These are phyloP conservation scores for Cygnus olor DNA, from an alignment of 2,797 vertebrate genomes.

Conservation along the genomic window DNA sequence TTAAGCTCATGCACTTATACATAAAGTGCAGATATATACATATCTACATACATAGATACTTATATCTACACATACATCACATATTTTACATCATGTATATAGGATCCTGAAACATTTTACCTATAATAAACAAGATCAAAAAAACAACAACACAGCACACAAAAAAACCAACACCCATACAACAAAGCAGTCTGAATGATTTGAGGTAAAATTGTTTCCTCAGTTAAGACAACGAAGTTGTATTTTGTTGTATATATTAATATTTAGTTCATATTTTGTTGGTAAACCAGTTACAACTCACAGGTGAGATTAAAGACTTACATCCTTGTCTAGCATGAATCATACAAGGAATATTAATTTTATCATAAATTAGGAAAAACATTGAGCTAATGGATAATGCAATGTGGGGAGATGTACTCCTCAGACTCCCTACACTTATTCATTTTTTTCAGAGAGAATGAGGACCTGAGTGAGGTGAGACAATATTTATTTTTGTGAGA, in stretches of 20 bases:
- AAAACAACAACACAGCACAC: neutral
- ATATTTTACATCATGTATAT: neutral
- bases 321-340: neutral
- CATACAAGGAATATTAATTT: neutral
- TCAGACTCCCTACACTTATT: neutral
- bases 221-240: neutral
- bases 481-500: neutral
- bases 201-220: neutral
- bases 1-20: neutral
- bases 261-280: neutral
- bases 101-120: neutral
- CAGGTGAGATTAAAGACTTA: neutral
- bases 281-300: neutral
- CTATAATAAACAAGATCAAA: neutral
- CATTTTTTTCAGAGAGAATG: accelerated
- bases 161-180: too few species aligned
- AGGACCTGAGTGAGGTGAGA: neutral
- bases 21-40: neutral
- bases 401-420: neutral
- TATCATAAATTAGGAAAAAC: neutral
- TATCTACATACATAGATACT: neutral
- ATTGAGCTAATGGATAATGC: neutral
- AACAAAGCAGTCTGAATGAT: neutral
- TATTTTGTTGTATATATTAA: neutral
- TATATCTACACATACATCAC: neutral